Conservation (phyloP, 2,888 invertebrate species). For the Rutpela maculata region DNA sequence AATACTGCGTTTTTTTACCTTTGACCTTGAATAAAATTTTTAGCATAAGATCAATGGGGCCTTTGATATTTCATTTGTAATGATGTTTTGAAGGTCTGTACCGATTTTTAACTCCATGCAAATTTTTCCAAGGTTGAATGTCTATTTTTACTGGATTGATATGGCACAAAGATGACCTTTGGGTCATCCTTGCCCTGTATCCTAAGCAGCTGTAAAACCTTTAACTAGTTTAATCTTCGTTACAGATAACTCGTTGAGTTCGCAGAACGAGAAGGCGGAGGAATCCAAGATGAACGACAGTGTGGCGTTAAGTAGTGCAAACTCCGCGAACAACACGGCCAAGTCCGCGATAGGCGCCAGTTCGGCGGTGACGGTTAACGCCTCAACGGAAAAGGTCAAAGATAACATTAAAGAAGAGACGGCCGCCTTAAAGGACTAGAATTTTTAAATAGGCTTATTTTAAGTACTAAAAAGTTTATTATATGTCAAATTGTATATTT, state of each 20-base stretch:
- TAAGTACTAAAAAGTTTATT: constrained; percentile 58
- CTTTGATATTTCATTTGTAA: too few relatives aligned
- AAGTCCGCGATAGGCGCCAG: constrained; percentile 54
- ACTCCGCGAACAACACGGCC: constrained; percentile 53
- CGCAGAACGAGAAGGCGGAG: constrained; percentile 70
- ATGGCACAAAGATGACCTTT: too few relatives aligned
- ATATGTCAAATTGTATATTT: constrained; percentile 41
- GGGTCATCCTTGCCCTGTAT: too few relatives aligned
- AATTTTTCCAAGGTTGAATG: too few relatives aligned
- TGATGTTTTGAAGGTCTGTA: too few relatives aligned
- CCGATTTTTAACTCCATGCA: too few relatives aligned
- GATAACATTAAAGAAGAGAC: constrained; percentile 68
- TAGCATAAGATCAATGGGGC: too few relatives aligned
- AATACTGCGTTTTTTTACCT: too few relatives aligned
- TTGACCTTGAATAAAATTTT: too few relatives aligned
- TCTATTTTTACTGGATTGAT: too few relatives aligned
- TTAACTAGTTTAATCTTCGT: constrained; percentile 21
- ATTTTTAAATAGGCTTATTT: constrained; percentile 54
- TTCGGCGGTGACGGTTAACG: constrained; percentile 49
- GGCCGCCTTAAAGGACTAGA: constrained; percentile 68
- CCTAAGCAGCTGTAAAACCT: not conserved
- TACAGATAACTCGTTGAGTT: constrained; percentile 65
- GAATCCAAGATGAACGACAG: constrained; percentile 69
- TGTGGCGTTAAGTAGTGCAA: constrained; percentile 57
- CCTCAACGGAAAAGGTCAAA: constrained; percentile 64